Conservation (phyloP, 2,797 vertebrate species). For the Hypotaenidia okinawae region DNA sequence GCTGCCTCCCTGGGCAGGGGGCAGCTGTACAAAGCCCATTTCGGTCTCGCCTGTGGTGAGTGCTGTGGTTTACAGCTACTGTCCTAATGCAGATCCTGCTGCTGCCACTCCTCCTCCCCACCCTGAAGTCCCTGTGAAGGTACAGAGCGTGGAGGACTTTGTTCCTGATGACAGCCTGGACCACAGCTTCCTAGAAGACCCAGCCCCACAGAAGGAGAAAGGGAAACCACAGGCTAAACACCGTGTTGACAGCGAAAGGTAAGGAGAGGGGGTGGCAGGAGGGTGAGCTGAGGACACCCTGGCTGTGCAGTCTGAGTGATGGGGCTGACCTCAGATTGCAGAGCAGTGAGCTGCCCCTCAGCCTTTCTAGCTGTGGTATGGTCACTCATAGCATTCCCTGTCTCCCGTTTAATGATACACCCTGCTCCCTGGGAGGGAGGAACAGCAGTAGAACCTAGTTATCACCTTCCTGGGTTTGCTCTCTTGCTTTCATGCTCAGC, state of each 20-base stretch:
- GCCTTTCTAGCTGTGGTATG: neutral
- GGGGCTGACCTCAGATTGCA: neutral
- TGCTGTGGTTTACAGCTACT: neutral
- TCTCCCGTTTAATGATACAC: neutral
- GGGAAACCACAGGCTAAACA: neutral
- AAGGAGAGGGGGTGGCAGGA: neutral
- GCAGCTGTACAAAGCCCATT: neutral
- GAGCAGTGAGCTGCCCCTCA: neutral
- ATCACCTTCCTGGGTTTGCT: neutral
- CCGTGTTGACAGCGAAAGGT: conserved; percentile 90
- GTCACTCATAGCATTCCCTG: accelerated
- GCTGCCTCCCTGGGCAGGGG: neutral
- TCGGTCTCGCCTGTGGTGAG: neutral
- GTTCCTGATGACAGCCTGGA: conserved; percentile 92
- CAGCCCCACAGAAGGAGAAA: conserved; percentile 68
- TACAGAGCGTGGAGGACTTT: conserved; percentile 92
- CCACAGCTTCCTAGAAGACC: conserved; percentile 92
- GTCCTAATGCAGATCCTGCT: conserved; percentile 46
- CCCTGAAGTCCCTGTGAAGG: conserved; percentile 66
- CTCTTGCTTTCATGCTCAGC: neutral
- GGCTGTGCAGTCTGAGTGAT: neutral
- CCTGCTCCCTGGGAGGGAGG: neutral
- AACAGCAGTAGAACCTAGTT: neutral
- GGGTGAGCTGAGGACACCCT: neutral
- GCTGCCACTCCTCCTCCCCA: conserved; percentile 18